phyloP scores from a whole-genome alignment of 1,140 invertebrate species.

The Drosophila setifemur region DNA sequence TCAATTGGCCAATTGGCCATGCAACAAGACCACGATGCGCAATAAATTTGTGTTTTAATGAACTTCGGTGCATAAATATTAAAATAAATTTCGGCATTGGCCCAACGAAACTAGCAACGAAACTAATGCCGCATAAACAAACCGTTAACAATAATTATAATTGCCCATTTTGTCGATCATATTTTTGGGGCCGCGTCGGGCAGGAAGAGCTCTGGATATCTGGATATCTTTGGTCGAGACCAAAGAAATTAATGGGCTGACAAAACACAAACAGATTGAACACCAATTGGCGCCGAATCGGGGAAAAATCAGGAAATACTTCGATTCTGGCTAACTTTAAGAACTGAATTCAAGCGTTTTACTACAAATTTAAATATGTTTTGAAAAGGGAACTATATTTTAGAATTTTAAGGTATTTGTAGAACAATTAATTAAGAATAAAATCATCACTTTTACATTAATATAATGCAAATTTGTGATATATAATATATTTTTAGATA shows the following conservation, averaged over 20 bases:
- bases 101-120: constrained; percentile 46
- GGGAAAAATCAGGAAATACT: constrained; percentile 15
- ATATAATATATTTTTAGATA: too few relatives aligned
- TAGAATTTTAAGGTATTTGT: too few relatives aligned
- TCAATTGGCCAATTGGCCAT: constrained; percentile 45
- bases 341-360: too few relatives aligned
- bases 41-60: constrained; percentile 74
- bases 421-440: too few relatives aligned
- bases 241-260: constrained; percentile 66
- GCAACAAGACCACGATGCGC: constrained; percentile 45
- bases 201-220: constrained; percentile 55
- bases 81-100: constrained; percentile 77
- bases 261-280: constrained; percentile 67
- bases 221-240: constrained; percentile 37
- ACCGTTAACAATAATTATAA: constrained; percentile 80
- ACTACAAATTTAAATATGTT: too few relatives aligned
- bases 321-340: background rate
- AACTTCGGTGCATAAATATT: constrained; percentile 77
- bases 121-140: constrained; percentile 73
- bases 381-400: too few relatives aligned
- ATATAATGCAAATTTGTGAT: too few relatives aligned
- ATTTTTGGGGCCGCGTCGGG: constrained; percentile 59
- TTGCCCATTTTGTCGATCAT: constrained; percentile 70
- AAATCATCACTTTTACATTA: too few relatives aligned
- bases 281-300: constrained; percentile 28